Evolutionary conservation across 1,140 invertebrate species (phyloP).

Genomic region (Drosophila suzukii): DNA sequence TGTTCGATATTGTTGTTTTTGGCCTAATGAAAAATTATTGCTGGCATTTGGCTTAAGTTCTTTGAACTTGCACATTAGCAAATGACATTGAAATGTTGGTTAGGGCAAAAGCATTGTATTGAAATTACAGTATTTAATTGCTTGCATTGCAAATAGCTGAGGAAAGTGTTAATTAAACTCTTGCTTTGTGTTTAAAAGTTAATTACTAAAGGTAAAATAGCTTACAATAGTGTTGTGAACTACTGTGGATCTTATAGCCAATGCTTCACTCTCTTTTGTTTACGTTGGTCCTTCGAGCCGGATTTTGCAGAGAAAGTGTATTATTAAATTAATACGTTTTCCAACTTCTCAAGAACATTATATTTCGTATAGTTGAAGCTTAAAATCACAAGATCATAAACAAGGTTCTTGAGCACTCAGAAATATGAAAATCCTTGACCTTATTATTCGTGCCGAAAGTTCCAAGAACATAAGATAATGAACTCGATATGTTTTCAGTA

Average conservation of each 20-base stretch:
- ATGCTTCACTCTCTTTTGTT: neutral
- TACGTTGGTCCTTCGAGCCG: neutral
- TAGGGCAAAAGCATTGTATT: neutral
- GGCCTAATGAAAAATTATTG: constrained; percentile 46
- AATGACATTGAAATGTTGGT: constrained; percentile 6
- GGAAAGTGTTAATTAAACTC: neutral
- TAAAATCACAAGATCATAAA: neutral
- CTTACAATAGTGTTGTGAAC: neutral
- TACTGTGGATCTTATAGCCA: too few species aligned
- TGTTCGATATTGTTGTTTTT: constrained; percentile 35
- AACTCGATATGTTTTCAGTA: constrained; percentile 66
- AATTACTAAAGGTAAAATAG: neutral
- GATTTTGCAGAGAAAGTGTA: neutral
- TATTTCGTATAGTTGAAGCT: neutral
- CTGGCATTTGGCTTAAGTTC: constrained; percentile 34
- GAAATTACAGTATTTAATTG: neutral
- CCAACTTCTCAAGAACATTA: too few species aligned
- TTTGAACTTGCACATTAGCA: constrained; percentile 28
- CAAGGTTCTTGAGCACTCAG: constrained; percentile 29
- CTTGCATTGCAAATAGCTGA: neutral
- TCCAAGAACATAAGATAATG: constrained; percentile 60
- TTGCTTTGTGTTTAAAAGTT: neutral
- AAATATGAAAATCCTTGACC: constrained; percentile 72
- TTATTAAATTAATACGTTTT: too few species aligned
- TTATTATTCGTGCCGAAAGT: constrained; percentile 36